Conservation (phyloP, 1,140 invertebrate genomes). For the Ruditapes philippinarum region DNA sequence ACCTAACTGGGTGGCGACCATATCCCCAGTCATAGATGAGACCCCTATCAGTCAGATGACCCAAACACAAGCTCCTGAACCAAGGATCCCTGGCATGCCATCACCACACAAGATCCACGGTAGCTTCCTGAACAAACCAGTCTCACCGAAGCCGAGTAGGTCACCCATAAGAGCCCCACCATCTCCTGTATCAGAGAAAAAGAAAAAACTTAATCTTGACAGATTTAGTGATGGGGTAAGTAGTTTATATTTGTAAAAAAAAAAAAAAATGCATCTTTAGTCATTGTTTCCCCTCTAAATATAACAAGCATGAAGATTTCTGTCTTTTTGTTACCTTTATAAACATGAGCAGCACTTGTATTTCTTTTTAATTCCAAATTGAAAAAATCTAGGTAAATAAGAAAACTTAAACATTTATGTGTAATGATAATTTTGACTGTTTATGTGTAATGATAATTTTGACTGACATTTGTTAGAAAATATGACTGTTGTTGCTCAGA, state of each 20-base stretch:
- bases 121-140: slow-evolving; percentile 82
- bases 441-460: too few species aligned
- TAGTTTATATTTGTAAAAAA: not conserved
- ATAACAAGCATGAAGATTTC: too few species aligned
- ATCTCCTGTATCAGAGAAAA: slow-evolving; percentile 37
- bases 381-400: too few species aligned
- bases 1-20: slow-evolving; percentile 77
- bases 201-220: slow-evolving; percentile 74
- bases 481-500: too few species aligned
- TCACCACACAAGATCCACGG: slow-evolving; percentile 81
- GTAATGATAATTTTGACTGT: too few species aligned
- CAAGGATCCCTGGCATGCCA: slow-evolving; percentile 80
- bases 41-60: slow-evolving; percentile 83
- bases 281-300: too few species aligned
- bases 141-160: slow-evolving; percentile 76
- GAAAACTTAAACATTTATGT: too few species aligned
- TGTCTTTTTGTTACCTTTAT: too few species aligned
- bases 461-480: too few species aligned
- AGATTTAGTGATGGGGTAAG: slow-evolving; percentile 78
- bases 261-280: too few species aligned
- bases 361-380: too few species aligned
- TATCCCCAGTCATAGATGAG: slow-evolving; percentile 78
- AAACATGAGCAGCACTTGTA: too few species aligned
- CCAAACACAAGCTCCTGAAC: slow-evolving; percentile 80
- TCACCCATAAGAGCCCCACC: slow-evolving; percentile 67